phyloP scores from a whole-genome alignment of 2,888 invertebrate genomes.

The Cantharis rufa region DNA sequence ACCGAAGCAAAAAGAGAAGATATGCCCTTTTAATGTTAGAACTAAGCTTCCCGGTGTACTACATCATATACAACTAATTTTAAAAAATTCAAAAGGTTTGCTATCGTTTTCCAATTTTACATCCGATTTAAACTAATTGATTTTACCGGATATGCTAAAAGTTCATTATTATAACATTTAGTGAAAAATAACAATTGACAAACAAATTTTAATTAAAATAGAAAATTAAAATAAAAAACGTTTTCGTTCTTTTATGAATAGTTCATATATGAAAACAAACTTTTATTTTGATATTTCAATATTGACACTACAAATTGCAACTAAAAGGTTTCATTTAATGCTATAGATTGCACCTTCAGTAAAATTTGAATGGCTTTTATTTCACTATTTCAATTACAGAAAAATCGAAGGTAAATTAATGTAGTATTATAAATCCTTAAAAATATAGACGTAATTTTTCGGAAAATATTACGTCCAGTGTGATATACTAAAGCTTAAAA shows the following conservation, averaged over 20 bases:
- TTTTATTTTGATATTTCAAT: background rate
- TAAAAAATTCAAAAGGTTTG: background rate
- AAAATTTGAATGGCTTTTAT: background rate
- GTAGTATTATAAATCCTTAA: background rate
- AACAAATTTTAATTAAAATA: no score
- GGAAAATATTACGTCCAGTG: background rate
- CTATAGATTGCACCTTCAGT: background rate
- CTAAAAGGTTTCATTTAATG: background rate
- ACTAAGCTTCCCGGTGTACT: background rate
- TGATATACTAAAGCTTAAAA: background rate
- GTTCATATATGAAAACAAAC: background rate
- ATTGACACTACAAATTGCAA: background rate
- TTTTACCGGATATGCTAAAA: no score
- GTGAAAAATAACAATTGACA: no score
- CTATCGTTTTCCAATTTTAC: background rate
- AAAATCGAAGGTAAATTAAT: background rate
- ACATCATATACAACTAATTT: background rate
- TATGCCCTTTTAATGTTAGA: background rate
- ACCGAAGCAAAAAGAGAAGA: background rate
- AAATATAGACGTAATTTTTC: background rate
- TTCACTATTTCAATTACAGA: background rate
- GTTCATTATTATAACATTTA: no score
- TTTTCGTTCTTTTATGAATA: background rate
- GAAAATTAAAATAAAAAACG: background rate
- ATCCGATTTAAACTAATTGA: no score